Evolutionary conservation across 2,888 invertebrate genomes (phyloP), one percentile per base, ranked within the genome.

Genomic region (Acleris cristana): DNA sequence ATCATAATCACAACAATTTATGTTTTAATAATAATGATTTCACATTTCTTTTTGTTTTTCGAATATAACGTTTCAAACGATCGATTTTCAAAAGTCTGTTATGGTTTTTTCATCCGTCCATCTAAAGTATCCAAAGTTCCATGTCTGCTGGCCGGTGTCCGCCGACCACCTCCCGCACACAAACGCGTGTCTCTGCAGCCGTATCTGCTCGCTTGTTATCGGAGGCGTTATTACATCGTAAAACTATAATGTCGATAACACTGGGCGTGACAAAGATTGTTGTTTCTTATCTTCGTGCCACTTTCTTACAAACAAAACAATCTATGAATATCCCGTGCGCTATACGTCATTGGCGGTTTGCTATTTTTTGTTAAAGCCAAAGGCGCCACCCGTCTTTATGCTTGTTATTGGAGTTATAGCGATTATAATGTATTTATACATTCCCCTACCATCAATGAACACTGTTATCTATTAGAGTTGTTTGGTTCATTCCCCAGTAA

Each of bases 261-360:
- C 44, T 61, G 60, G 60, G 40, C 48, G 30, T 53, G 54, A 40
- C 65, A 44, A 49, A 26, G 55, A 63, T 49, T 56, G 55, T 65
- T 34, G 49, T 23, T 23, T 54, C 54, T 59, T 65, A 60, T 65
- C 63, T 62, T 30, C 55, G 57, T 58, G 45, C 60, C 49, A 60
- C 48, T 55, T 65, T 60, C 60, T 55, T 60, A 49, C 40, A 65
- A 60, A 55, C 55, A 49, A 60, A 60, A 60, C 60, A 60, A 65
- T 65, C 65, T 55, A 65, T 65, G 65, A 26, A 54, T 65, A 52
- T 52, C 34, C 48, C 48, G 56, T 59, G 49, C 54, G 64, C 30
- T 51, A 34, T 34, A 19, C 23, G 26, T 21, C 57, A 5, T 45
- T 23, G 8, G 8, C 44, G 49, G 23, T 21, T 18, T 49, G 44